Conservation (phyloP, 2,888 invertebrate species). For the Hermaeophaga mercurialis region DNA sequence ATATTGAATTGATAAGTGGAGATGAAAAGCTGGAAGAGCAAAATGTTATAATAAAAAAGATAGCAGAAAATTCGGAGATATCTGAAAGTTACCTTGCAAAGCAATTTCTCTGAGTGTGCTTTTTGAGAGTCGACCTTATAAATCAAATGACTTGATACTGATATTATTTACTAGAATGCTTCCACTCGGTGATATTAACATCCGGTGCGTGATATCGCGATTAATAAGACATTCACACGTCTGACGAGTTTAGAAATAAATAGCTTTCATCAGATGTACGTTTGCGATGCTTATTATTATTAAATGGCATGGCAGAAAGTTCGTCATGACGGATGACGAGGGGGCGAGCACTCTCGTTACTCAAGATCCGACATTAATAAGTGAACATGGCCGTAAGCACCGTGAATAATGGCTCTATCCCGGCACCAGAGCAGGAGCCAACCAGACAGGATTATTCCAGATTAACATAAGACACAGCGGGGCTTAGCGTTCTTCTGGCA, state of each 20-base stretch:
- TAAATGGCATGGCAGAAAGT: constrained; percentile 36
- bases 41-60: no score
- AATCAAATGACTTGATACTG: no score
- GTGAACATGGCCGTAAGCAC: constrained; percentile 44
- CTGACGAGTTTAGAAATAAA: constrained; percentile 14
- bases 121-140: no score
- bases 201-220: no score
- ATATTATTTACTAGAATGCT: no score
- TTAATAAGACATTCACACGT: constrained; percentile 18
- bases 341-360: constrained; percentile 43
- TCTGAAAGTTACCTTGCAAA: no score
- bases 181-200: no score
- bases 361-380: constrained; percentile 47
- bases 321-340: constrained; percentile 44
- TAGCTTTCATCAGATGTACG: constrained; percentile 12
- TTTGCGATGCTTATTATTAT: constrained; percentile 33
- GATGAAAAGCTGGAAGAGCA: no score
- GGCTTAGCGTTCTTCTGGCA: constrained; percentile 57
- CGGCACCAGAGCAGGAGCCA: constrained; percentile 54
- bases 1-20: no score
- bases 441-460: constrained; percentile 57
- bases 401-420: constrained; percentile 55
- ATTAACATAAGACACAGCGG: constrained; percentile 59
- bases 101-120: no score
- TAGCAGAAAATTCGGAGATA: no score